Evolutionary conservation across 2,113 vertebrate species (phyloP).

Genomic region (Thryonomys swinderianus): DNA sequence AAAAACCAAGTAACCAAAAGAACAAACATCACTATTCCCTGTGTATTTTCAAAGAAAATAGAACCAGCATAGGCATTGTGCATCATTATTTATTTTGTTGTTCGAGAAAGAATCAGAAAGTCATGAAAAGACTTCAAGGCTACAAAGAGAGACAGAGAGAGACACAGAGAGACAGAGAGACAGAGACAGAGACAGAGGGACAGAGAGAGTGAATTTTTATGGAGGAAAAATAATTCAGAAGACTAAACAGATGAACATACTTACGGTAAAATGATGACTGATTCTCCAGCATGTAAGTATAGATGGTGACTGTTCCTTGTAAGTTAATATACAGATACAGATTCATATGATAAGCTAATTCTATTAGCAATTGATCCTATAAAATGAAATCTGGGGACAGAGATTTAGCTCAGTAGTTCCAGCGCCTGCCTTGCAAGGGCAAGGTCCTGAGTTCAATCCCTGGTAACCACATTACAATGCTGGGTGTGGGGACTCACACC

Average conservation of each 20-base stretch:
- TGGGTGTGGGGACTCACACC: too few species aligned
- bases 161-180: not conserved
- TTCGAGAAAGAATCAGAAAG: not conserved
- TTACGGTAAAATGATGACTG: not conserved
- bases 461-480: too few species aligned
- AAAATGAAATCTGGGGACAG: slow-evolving; percentile 28
- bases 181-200: too few species aligned
- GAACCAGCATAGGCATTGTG: not conserved
- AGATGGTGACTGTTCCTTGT: not conserved
- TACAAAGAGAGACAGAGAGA: not conserved
- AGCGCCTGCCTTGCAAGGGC: too few species aligned
- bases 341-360: slow-evolving; percentile 28
- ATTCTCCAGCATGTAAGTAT: not conserved
- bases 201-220: too few species aligned
- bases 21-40: not conserved
- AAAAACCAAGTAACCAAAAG: not conserved
- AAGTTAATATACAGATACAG: slow-evolving; percentile 36
- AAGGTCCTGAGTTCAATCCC: too few species aligned
- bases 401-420: too few species aligned
- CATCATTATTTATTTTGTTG: not conserved
- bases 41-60: not conserved
- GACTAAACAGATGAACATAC: not conserved
- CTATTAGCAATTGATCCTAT: slow-evolving; percentile 42
- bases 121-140: not conserved
- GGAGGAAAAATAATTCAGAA: not conserved